A percentile compares a stretch with the other conserved stretches of the same genome.
phyloP scores from a whole-genome alignment of 2,888 invertebrate genomes.

The Drosophila antonietae region DNA sequence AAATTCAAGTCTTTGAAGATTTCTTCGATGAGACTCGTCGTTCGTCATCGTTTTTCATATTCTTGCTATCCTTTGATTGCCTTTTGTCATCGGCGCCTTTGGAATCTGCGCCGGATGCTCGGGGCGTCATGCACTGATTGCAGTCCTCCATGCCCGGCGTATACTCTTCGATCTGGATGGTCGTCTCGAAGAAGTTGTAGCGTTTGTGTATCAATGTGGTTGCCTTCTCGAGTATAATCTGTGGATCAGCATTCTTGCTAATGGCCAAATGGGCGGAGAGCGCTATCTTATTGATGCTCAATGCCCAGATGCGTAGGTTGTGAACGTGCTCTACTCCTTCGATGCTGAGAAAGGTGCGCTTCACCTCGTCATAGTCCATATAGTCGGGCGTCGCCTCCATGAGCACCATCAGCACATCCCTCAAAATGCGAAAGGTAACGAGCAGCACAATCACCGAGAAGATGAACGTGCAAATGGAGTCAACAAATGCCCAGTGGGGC shows the following conservation, averaged over 20 bases:
- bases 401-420: constrained; percentile 67
- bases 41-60: background rate
- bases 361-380: constrained; percentile 66
- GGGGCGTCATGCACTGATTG: constrained; percentile 38
- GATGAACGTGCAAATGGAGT: constrained; percentile 67
- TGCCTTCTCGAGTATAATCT: constrained; percentile 59
- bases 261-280: constrained; percentile 72
- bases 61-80: no score
- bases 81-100: background rate
- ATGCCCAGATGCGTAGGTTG: constrained; percentile 68
- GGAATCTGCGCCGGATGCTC: background rate
- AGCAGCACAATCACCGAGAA: constrained; percentile 64
- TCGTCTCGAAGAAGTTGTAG: constrained; percentile 67
- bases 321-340: constrained; percentile 69
- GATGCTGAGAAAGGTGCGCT: constrained; percentile 56
- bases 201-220: constrained; percentile 53
- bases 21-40: background rate
- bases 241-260: constrained; percentile 57
- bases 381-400: constrained; percentile 70
- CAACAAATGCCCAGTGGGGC: constrained; percentile 62
- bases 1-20: background rate
- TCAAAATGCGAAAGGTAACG: constrained; percentile 56
- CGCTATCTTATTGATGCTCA: constrained; percentile 64
- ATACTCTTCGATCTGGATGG: constrained; percentile 70
- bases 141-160: constrained; percentile 54